These are phyloP conservation scores for Thelohanellus kitauei DNA, from an alignment of 30 jellyfish, hydroid and myxozoan species.

Conservation along the genomic window DNA sequence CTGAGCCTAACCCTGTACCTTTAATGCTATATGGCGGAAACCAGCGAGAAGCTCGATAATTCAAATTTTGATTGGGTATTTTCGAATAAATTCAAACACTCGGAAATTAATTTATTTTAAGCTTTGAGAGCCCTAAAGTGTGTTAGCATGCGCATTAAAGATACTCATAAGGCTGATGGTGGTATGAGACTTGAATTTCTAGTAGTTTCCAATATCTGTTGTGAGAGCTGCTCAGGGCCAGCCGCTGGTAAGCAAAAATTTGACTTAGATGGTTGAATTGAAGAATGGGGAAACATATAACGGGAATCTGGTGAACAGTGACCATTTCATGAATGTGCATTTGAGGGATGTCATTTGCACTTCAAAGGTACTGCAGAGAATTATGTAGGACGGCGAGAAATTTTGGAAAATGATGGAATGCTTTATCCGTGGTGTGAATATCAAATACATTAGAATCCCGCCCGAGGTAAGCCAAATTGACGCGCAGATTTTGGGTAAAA, in stretches of 20 bases:
- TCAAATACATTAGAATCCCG: conserved; percentile 57
- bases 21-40: too few relatives aligned
- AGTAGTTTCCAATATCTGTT: conserved; percentile 57
- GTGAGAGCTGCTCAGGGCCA: conserved; percentile 55
- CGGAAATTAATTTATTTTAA: too few relatives aligned
- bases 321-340: conserved; percentile 63
- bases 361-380: conserved; percentile 19
- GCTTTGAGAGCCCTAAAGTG: too few relatives aligned
- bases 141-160: too few relatives aligned
- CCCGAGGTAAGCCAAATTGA: conserved; percentile 27
- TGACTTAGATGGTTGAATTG: conserved; percentile 31
- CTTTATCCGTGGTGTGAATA: conserved; percentile 48
- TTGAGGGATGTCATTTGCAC: conserved; percentile 80
- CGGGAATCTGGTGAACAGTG: conserved; percentile 64
- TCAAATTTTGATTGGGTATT: too few relatives aligned
- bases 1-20: too few relatives aligned
- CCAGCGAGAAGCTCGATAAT: too few relatives aligned
- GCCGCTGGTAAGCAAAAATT: conserved; percentile 29
- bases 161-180: too few relatives aligned
- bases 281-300: conserved; percentile 88
- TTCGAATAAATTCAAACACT: too few relatives aligned
- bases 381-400: conserved; percentile 52
- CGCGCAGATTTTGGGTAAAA: too few relatives aligned
- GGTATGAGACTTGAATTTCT: too few relatives aligned
- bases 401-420: conserved; percentile 91